Evolutionary conservation across 1,140 invertebrate species (phyloP).

Genomic region (Anoplophora glabripennis): DNA sequence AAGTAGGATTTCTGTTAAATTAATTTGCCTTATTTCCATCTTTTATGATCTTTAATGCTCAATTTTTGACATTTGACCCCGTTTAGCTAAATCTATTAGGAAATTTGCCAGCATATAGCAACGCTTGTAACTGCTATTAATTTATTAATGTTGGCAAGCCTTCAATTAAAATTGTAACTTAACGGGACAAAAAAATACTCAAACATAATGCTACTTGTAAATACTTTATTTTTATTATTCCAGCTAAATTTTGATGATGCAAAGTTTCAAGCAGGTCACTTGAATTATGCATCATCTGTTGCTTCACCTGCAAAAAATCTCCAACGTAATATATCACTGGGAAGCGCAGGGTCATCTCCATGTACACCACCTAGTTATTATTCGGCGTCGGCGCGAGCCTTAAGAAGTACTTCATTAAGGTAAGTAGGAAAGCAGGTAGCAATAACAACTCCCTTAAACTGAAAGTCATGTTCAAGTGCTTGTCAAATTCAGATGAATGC

Average conservation of each 20-base stretch:
- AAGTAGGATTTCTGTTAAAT: not conserved
- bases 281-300: conserved; percentile 21
- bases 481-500: too few species aligned
- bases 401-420: conserved; percentile 42
- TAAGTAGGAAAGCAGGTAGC: too few species aligned
- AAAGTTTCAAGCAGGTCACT: conserved; percentile 20
- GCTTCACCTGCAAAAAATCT: conserved; percentile 23
- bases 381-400: conserved; percentile 21
- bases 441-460: too few species aligned
- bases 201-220: not conserved
- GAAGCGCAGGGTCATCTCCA: conserved; percentile 29
- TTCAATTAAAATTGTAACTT: not conserved
- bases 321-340: conserved; percentile 33
- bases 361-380: conserved; percentile 24
- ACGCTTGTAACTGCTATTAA: not conserved
- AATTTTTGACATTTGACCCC: not conserved
- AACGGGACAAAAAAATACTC: not conserved
- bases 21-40: not conserved
- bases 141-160: not conserved
- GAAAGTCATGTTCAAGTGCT: too few species aligned
- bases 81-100: conserved; percentile 14
- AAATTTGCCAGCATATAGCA: conserved; percentile 5
- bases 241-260: conserved; percentile 38
- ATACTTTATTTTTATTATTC: conserved; percentile 10
- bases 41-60: not conserved